These are phyloP conservation scores for Pogonomyrmex barbatus DNA, from an alignment of 1,140 invertebrate species.

Conservation along the genomic window DNA sequence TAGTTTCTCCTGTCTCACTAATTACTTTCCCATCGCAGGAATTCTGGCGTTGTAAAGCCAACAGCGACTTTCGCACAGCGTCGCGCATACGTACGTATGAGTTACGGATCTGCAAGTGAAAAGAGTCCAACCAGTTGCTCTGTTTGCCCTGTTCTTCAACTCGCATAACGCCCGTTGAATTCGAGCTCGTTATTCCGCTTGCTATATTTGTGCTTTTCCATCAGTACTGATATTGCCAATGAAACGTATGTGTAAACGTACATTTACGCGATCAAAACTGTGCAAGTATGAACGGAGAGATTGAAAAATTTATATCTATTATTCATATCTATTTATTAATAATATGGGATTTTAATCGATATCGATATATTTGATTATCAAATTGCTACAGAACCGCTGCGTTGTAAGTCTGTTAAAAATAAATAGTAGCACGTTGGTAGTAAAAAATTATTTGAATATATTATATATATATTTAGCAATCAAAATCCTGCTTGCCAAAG, in stretches of 20 bases:
- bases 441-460: too few species aligned
- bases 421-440: too few species aligned
- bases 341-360: too few species aligned
- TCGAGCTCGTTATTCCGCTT: background rate
- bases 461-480: too few species aligned
- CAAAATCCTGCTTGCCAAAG: too few species aligned
- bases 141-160: background rate
- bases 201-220: background rate
- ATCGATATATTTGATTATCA: too few species aligned
- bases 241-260: background rate
- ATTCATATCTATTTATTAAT: slow-evolving; percentile 8
- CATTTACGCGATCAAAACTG: background rate
- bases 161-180: background rate
- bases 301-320: background rate
- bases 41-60: background rate
- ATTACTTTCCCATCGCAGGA: slow-evolving; percentile 38
- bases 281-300: background rate
- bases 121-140: slow-evolving; percentile 31
- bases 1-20: slow-evolving; percentile 46
- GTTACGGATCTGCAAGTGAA: slow-evolving; percentile 41
- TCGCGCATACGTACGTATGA: background rate
- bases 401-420: too few species aligned
- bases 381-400: too few species aligned
- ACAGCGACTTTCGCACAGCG: slow-evolving; percentile 22
- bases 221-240: background rate